A percentile compares a stretch with the other conserved stretches of the same genome.
Evolutionary conservation across 2,888 invertebrate species (phyloP).

Genomic region (Eilema depressum): DNA sequence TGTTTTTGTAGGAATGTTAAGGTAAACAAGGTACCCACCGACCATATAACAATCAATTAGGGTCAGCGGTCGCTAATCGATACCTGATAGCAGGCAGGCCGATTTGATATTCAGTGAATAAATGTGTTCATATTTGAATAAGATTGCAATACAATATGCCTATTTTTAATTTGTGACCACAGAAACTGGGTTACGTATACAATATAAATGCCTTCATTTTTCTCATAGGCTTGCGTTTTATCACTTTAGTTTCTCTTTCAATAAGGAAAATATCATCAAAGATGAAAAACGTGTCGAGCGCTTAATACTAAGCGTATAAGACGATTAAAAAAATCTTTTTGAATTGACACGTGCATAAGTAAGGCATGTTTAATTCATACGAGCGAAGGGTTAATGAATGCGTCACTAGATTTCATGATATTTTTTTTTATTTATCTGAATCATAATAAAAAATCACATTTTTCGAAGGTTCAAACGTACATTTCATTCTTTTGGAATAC

Average conservation of each 20-base stretch:
- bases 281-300: too few relatives aligned
- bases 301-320: too few relatives aligned
- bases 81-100: not conserved
- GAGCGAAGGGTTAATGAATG: not conserved
- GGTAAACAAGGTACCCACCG: not conserved
- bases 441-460: not conserved
- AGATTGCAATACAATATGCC: not conserved
- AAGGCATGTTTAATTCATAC: too few relatives aligned
- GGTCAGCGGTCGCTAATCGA: slow-evolving; percentile 1
- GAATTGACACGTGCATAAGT: too few relatives aligned
- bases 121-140: not conserved
- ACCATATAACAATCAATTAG: not conserved
- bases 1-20: not conserved
- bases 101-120: slow-evolving; percentile 2
- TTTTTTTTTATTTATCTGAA: not conserved
- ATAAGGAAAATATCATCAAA: not conserved
- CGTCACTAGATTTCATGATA: too few relatives aligned
- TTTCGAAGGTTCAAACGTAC: not conserved
- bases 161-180: not conserved
- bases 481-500: not conserved
- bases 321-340: too few relatives aligned
- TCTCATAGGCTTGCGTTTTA: not conserved
- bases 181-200: not conserved
- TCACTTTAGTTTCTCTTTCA: not conserved
- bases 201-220: not conserved